A percentile compares a stretch with the other conserved stretches of the same genome.
These are phyloP conservation scores for Seriola dumerili DNA, from an alignment of 2,113 vertebrate genomes.

Conservation along the genomic window DNA sequence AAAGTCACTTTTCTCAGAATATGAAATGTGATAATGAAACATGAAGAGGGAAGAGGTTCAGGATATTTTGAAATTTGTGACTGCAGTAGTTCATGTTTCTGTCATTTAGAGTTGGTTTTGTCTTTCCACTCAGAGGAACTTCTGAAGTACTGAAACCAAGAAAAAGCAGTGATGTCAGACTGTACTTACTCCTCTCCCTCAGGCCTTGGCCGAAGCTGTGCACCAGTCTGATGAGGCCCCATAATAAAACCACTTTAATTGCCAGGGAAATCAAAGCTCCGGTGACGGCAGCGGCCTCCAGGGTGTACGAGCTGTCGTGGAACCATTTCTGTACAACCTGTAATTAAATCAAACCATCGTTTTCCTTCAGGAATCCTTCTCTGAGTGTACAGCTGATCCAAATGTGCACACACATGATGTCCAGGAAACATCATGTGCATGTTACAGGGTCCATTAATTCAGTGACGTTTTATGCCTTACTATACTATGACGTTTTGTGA, in stretches of 20 bases:
- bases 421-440: no score
- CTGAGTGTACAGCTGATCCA: not conserved
- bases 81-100: not conserved
- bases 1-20: not conserved
- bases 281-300: slow-evolving; percentile 86
- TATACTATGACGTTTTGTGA: no score
- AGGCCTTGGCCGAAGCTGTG: slow-evolving; percentile 88
- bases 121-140: not conserved
- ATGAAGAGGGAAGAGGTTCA: not conserved
- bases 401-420: no score
- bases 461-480: no score
- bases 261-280: slow-evolving; percentile 85
- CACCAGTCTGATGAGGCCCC: slow-evolving; percentile 85
- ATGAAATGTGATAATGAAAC: not conserved
- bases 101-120: not conserved
- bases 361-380: not conserved
- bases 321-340: slow-evolving; percentile 85
- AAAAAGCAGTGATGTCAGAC: not conserved
- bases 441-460: no score
- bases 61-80: not conserved
- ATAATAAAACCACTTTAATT: slow-evolving; percentile 87
- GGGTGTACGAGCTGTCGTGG: slow-evolving; percentile 76
- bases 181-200: slow-evolving; percentile 87
- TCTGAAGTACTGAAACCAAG: not conserved
- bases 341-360: not conserved